These are phyloP conservation scores for Myanophis thanlyinensis DNA, from an alignment of 2,113 vertebrate species.

Conservation along the genomic window DNA sequence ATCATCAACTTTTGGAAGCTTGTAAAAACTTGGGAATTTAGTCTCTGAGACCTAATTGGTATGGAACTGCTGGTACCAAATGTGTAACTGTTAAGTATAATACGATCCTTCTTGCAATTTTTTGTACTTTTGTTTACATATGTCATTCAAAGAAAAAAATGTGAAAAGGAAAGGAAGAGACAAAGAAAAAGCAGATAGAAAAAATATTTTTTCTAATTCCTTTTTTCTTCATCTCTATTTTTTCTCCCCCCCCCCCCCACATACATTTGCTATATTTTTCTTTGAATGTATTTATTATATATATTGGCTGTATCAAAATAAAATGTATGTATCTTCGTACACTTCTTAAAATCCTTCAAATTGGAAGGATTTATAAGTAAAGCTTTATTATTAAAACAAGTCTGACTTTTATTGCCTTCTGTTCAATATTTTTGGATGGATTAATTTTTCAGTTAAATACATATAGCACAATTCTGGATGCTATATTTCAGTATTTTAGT, in stretches of 20 bases:
- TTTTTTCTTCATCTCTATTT: neutral
- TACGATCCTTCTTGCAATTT: neutral
- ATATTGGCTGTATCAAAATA: neutral
- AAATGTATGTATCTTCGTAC: neutral
- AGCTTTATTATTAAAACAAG: neutral
- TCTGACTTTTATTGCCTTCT: neutral
- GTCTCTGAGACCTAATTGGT: neutral
- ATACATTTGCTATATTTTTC: neutral
- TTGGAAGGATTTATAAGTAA: neutral
- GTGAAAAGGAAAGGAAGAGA: neutral
- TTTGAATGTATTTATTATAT: neutral
- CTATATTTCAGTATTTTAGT: neutral
- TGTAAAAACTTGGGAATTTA: neutral
- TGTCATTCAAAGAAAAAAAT: neutral
- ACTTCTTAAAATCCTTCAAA: neutral
- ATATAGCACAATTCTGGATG: neutral
- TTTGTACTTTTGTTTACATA: neutral
- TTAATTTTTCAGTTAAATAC: neutral
- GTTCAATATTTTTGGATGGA: neutral
- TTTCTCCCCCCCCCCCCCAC: rapidly evolving
- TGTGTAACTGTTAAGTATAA: neutral
- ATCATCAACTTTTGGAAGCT: neutral
- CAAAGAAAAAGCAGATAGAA: neutral
- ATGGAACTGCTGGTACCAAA: neutral
- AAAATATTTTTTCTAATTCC: neutral